Conservation (phyloP, 1,140 invertebrate genomes). For the Trichonephila inaurata region DNA sequence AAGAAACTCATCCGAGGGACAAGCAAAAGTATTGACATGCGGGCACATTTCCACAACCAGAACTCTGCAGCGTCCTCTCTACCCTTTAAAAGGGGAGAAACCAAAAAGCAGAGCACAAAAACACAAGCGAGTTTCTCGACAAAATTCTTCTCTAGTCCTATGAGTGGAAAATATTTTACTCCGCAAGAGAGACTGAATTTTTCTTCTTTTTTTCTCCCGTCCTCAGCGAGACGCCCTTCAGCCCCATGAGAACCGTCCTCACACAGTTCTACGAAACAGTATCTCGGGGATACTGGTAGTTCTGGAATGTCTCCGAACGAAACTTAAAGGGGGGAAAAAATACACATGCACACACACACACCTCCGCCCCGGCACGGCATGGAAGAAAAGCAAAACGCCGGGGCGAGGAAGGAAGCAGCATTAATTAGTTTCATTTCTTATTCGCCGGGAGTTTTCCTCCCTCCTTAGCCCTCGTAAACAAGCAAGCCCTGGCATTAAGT, state of each 20-base stretch:
- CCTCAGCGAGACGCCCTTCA: neutral
- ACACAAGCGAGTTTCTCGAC: conserved; percentile 14
- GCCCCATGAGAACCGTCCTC: neutral
- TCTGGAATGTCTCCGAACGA: conserved; percentile 14
- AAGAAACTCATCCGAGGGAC: neutral
- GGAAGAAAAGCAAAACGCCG: neutral
- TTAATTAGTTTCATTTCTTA: conserved; percentile 71
- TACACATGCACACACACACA: neutral
- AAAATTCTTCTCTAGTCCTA: conserved; percentile 14
- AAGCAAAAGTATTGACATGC: conserved; percentile 3
- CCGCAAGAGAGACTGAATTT: neutral
- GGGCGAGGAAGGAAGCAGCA: conserved; percentile 36
- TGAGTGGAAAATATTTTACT: conserved; percentile 27
- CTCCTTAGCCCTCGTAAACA: conserved; percentile 43
- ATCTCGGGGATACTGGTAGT: conserved; percentile 34
- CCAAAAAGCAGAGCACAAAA: neutral
- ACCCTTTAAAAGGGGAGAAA: neutral
- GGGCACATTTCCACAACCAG: neutral
- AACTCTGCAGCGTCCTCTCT: neutral
- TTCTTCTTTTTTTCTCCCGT: neutral
- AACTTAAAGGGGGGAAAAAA: neutral
- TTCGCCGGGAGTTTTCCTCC: neutral
- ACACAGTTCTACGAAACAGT: conserved; percentile 39
- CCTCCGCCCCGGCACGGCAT: neutral
- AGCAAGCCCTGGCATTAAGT: conserved; percentile 47